phyloP scores from a whole-genome alignment of 2,797 vertebrate genomes.

The Pagetopsis macropterus region DNA sequence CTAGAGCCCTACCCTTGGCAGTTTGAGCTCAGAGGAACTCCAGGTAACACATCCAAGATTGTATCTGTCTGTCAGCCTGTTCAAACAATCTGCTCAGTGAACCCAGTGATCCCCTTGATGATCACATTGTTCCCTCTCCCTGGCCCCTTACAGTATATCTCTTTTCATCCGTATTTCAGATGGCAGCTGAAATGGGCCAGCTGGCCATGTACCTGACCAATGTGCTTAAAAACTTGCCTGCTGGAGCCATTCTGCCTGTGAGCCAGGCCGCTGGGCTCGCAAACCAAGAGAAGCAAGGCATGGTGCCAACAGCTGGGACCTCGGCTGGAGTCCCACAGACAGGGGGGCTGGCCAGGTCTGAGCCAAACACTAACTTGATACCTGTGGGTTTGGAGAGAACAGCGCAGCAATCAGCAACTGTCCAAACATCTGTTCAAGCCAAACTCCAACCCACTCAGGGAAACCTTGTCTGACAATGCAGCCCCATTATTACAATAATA shows the following conservation, averaged over 20 bases:
- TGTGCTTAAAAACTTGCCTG: slow-evolving; percentile 47
- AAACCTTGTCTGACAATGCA: slow-evolving; percentile 22
- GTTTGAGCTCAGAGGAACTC: slow-evolving; percentile 77
- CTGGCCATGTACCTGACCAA: slow-evolving; percentile 57
- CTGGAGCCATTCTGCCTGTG: slow-evolving; percentile 31
- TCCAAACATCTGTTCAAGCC: slow-evolving; percentile 24
- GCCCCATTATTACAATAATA: neutral
- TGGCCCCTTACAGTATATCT: slow-evolving; percentile 12
- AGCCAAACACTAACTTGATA: slow-evolving; percentile 3
- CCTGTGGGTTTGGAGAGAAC: slow-evolving; percentile 37
- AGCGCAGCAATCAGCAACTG: slow-evolving; percentile 3
- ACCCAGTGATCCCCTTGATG: slow-evolving; percentile 56
- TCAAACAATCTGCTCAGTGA: slow-evolving; percentile 52
- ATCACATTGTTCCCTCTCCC: slow-evolving; percentile 3
- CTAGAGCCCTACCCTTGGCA: slow-evolving; percentile 64
- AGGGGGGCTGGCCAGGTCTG: slow-evolving; percentile 14
- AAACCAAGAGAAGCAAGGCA: slow-evolving; percentile 33
- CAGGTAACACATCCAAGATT: slow-evolving; percentile 68
- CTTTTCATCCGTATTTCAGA: slow-evolving; percentile 54
- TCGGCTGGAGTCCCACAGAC: slow-evolving; percentile 26
- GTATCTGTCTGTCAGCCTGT: slow-evolving; percentile 43
- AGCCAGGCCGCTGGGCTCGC: slow-evolving; percentile 38
- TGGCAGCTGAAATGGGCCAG: slow-evolving; percentile 56
- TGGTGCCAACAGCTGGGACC: neutral
- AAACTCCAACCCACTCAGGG: slow-evolving; percentile 11